Evolutionary conservation across 2,888 invertebrate species (phyloP).

Genomic region (Hypsopygia costalis): DNA sequence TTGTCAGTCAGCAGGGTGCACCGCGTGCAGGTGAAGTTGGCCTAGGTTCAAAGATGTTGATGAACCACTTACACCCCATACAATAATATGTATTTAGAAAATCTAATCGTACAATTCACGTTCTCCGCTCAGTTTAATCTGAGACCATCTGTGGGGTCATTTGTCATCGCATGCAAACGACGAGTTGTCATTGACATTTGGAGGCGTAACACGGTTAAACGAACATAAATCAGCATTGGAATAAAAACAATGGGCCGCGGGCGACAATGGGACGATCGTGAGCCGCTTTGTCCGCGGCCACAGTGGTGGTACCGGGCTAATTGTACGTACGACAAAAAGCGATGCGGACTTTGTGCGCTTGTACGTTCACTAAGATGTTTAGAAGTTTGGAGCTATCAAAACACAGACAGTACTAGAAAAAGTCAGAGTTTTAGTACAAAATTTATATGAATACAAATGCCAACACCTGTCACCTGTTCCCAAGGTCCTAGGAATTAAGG

Average conservation of each 20-base stretch:
- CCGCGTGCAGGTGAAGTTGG: no score
- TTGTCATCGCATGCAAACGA: neutral
- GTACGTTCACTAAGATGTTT: no score
- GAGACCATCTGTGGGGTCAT: neutral
- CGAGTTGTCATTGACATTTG: conserved; percentile 7
- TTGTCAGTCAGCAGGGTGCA: no score
- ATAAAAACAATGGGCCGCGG: conserved; percentile 28
- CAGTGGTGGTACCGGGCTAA: neutral
- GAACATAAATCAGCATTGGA: conserved; percentile 31
- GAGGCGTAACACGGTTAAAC: conserved; percentile 28
- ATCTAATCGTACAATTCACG: neutral
- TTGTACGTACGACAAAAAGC: neutral
- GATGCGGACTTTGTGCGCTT: no score
- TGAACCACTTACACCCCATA: no score
- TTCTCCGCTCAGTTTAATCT: neutral
- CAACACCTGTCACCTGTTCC: no score
- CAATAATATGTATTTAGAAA: neutral
- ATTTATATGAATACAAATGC: no score
- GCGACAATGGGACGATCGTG: conserved; percentile 30
- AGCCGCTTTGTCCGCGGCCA: conserved; percentile 13
- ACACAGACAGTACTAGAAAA: no score
- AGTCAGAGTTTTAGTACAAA: no score
- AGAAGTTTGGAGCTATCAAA: no score
- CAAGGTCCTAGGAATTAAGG: no score
- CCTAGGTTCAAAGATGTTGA: no score